Conservation (phyloP, 1,140 invertebrate genomes). For the Brevipalpus yothersi region DNA sequence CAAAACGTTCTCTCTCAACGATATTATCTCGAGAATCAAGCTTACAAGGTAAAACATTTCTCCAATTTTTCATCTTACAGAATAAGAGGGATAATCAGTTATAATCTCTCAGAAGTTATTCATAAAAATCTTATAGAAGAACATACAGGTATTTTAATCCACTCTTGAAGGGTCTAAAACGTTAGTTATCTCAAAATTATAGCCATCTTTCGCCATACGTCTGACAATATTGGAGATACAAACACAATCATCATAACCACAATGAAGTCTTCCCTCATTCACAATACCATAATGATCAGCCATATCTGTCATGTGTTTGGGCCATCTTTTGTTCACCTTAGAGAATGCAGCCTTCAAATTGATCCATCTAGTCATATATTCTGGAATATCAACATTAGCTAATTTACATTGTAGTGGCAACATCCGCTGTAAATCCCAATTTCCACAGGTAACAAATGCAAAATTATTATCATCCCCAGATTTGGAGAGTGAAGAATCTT, state of each 20-base stretch:
- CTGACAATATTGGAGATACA: conserved; percentile 1
- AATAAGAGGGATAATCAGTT: no score
- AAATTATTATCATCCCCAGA: not conserved
- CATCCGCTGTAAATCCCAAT: not conserved
- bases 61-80: no score
- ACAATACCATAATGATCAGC: conserved; percentile 4
- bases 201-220: not conserved
- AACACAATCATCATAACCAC: conserved; percentile 10
- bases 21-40: no score
- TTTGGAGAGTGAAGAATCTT: not conserved
- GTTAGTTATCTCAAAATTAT: not conserved
- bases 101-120: no score
- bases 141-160: no score
- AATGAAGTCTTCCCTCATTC: conserved; percentile 4
- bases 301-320: conserved; percentile 4
- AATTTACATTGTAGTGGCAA: conserved; percentile 3
- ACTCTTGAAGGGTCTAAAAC: no score
- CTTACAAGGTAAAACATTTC: no score
- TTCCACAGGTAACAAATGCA: conserved; percentile 10
- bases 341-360: conserved; percentile 9
- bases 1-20: no score
- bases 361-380: conserved; percentile 9
- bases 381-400: not conserved
- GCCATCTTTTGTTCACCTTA: conserved; percentile 2
- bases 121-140: no score